A percentile compares a stretch with the other conserved stretches of the same genome.
phyloP scores from a whole-genome alignment of 2,888 invertebrate species.

The Drosophila phalerata region DNA sequence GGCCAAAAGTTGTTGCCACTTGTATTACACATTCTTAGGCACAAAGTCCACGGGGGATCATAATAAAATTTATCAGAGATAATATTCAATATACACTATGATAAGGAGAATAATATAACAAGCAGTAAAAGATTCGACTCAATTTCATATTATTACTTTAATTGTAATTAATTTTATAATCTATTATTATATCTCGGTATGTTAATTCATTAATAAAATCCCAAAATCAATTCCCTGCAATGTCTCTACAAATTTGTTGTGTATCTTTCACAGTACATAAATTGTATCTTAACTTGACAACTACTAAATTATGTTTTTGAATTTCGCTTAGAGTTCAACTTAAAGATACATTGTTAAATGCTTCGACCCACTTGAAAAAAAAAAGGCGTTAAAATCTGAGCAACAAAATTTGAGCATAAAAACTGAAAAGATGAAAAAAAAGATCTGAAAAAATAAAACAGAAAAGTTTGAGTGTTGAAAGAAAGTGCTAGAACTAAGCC shows the following conservation, averaged over 20 bases:
- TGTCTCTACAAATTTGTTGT: background rate
- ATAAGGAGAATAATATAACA: too few species aligned
- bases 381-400: conserved; percentile 29
- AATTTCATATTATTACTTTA: too few species aligned
- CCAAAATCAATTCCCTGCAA: too few species aligned
- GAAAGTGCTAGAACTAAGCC: conserved; percentile 16
- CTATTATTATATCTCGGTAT: too few species aligned
- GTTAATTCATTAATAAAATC: too few species aligned
- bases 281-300: conserved; percentile 3
- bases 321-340: background rate
- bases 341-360: conserved; percentile 32
- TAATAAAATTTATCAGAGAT: background rate
- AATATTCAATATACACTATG: background rate
- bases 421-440: background rate
- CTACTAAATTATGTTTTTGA: background rate
- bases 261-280: background rate
- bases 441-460: background rate
- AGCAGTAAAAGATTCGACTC: too few species aligned
- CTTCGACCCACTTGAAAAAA: conserved; percentile 47
- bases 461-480: conserved; percentile 16
- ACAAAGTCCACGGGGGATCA: conserved; percentile 10
- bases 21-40: conserved; percentile 30
- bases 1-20: conserved; percentile 29
- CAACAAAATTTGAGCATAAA: background rate
- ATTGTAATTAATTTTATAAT: too few species aligned